Base-by-base conservation (phyloP, 2,797 vertebrate genomes). In the Acrossocheilus wenchowensis region DNA sequence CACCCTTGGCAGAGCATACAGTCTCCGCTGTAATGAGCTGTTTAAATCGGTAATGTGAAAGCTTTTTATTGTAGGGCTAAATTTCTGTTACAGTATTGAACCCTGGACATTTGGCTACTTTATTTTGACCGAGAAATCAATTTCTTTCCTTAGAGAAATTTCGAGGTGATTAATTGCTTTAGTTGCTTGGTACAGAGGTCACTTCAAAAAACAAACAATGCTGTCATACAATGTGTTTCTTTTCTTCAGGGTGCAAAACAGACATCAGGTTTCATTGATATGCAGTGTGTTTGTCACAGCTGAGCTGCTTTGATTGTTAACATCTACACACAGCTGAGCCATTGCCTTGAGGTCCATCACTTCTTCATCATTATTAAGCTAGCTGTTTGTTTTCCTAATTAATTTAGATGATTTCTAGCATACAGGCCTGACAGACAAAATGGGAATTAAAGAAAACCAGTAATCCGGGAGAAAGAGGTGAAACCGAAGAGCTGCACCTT, bases 331-430 rank as follows among this genome's bases (percentile, higher is more conserved):
- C 64, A 80, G 88, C 89, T 81, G 60, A 41, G 12, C 6, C 82
- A 36, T 45, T 2, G 87, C 73, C 88, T 90, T 91, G 78, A 88
- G 87, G 86, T 89, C 88, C 77, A 83, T 89, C 90, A 83, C 41
- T 45, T 68, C 85, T 81, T 89, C 91, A 89, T 90, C 88, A 87
- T 89, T 50, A 87, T 88, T 36, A 39, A 78, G 82, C 57, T 30
- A 52, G 78, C n/a, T 84, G 84, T 88, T 86, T 90, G 87, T 88
- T 64, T 86, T 78, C 39, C 21, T 78, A 88, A 82, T 91, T 78
- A 78, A 90, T 90, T 84, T 50, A 86, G 68, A 83, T 66, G 79
- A 26, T 41, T 85, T 78, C 87, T 86, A 82, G 78, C 23, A 66
- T 82, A 88, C 85, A 83, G 41, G 83, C 79, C 34, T 43, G 41